Evolutionary conservation across 1,140 invertebrate species (phyloP).

Genomic region (Colletes latitarsis): DNA sequence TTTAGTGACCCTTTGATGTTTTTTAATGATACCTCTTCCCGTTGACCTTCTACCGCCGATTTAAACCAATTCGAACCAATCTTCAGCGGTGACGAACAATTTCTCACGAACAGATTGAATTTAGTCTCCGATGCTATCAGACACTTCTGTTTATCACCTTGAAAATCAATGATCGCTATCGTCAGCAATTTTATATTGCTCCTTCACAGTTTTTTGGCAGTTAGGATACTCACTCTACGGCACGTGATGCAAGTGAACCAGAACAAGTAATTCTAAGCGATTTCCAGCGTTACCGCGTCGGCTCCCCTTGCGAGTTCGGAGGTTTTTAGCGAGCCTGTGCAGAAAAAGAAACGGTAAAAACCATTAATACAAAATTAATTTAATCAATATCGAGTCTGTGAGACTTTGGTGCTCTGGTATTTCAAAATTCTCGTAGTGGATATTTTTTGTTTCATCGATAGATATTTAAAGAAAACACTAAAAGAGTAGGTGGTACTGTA

Average conservation of each 20-base stretch:
- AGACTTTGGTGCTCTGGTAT: no score
- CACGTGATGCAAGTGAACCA: slow-evolving; percentile 90
- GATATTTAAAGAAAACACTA: no score
- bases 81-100: slow-evolving; percentile 54
- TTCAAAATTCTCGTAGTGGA: no score
- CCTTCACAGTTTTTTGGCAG: no score
- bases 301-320: slow-evolving; percentile 87
- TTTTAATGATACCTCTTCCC: slow-evolving; percentile 22
- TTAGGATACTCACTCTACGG: slow-evolving; percentile 83
- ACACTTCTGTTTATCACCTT: neutral
- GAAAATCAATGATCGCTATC: neutral
- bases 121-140: slow-evolving; percentile 20
- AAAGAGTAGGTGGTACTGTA: no score
- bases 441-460: no score
- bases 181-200: neutral
- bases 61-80: slow-evolving; percentile 13
- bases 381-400: no score
- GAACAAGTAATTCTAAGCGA: slow-evolving; percentile 88
- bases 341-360: slow-evolving; percentile 57
- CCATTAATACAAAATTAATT: no score
- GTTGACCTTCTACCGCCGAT: neutral
- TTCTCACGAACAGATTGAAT: slow-evolving; percentile 36
- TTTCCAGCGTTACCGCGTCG: slow-evolving; percentile 89
- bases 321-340: slow-evolving; percentile 87
- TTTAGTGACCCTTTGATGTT: neutral